Conservation (phyloP, 2,888 invertebrate genomes). For the Nephrocerus scutellatus region DNA sequence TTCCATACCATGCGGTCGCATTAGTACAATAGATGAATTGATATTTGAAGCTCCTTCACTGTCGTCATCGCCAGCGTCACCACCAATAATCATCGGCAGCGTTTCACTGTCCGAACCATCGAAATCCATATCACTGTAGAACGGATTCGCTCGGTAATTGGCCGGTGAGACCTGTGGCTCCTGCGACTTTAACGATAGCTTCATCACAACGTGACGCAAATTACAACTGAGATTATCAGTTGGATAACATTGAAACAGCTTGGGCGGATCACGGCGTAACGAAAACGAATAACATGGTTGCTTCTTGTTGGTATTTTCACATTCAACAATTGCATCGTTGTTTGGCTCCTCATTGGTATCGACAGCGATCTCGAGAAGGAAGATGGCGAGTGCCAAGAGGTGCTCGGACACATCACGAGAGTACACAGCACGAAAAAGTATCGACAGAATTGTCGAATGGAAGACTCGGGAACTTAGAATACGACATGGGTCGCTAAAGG, state of each 20-base stretch:
- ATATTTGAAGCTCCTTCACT: constrained; percentile 31
- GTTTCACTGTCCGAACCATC: constrained; percentile 60
- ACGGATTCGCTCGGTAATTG: constrained; percentile 52
- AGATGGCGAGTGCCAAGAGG: constrained; percentile 77
- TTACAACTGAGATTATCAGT: constrained; percentile 70
- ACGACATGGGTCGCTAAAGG: constrained; percentile 60
- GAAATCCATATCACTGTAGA: constrained; percentile 72
- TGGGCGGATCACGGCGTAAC: constrained; percentile 40
- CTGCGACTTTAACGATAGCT: constrained; percentile 54
- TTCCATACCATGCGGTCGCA: constrained; percentile 41
- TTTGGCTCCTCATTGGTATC: constrained; percentile 32
- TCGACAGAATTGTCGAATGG: constrained; percentile 60
- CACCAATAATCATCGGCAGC: constrained; percentile 46
- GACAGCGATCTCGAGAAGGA: constrained; percentile 79
- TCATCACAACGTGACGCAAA: constrained; percentile 61
- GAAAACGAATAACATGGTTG: constrained; percentile 32
- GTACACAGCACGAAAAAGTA: constrained; percentile 77
- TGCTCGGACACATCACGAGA: constrained; percentile 75
- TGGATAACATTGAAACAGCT: constrained; percentile 58
- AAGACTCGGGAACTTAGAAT: constrained; percentile 45
- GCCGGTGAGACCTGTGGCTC: constrained; percentile 54
- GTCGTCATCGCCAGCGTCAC: constrained; percentile 30
- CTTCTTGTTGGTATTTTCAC: constrained; percentile 32
- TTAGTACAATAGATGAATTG: constrained; percentile 32
- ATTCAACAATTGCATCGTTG: constrained; percentile 37